These are phyloP conservation scores for Gortyna flavago DNA, from an alignment of 2,888 invertebrate genomes.

Conservation along the genomic window DNA sequence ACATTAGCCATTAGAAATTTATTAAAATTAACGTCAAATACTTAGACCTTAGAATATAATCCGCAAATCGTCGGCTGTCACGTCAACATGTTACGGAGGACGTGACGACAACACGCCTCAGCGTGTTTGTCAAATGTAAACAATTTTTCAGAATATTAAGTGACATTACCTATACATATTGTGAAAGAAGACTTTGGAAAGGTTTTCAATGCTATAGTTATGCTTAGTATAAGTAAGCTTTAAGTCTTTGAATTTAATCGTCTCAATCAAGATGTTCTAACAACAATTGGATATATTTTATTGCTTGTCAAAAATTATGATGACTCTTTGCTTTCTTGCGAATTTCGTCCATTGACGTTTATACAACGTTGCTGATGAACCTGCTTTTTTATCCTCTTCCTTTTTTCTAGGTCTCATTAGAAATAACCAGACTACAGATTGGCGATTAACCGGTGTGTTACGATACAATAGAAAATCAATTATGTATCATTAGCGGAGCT, in stretches of 20 bases:
- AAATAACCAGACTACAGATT: not conserved
- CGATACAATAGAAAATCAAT: too few relatives aligned
- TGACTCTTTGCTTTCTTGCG: not conserved
- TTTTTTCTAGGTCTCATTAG: not conserved
- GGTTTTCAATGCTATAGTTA: not conserved
- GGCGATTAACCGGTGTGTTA: too few relatives aligned
- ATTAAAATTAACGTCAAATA: constrained; percentile 29
- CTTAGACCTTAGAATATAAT: constrained; percentile 35
- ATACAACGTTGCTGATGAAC: not conserved
- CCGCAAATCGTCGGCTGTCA: constrained; percentile 47
- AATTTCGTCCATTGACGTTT: not conserved
- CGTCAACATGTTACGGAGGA: constrained; percentile 43
- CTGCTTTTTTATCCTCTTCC: not conserved
- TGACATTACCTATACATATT: not conserved
- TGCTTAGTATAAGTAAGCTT: not conserved
- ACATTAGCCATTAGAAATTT: not conserved
- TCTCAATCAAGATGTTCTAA: not conserved
- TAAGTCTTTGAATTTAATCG: not conserved
- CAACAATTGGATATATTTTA: not conserved
- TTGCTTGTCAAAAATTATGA: not conserved
- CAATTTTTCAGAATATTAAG: constrained; percentile 33
- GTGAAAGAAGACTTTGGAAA: not conserved
- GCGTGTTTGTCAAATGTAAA: constrained; percentile 50
- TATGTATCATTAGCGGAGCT: too few relatives aligned
- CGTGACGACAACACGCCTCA: constrained; percentile 47